Conservation (phyloP, 2,797 vertebrate species). For the Squalus acanthias region DNA sequence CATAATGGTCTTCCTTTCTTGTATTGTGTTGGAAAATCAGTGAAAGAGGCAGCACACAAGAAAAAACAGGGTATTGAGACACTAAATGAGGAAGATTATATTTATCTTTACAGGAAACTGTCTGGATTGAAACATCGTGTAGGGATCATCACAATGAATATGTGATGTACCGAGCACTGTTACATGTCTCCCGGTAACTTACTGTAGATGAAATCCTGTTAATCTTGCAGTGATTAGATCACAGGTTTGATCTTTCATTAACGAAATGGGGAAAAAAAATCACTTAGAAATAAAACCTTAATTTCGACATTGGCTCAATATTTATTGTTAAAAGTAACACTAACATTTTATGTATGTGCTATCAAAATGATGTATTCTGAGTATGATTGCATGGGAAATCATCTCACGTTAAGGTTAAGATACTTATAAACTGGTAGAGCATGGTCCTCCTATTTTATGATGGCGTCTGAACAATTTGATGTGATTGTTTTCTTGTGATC, state of each 20-base stretch:
- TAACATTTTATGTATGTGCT: background rate
- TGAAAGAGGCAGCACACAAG: background rate
- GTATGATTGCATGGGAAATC: background rate
- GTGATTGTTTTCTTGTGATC: background rate
- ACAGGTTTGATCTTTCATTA: background rate
- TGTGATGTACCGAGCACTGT: background rate
- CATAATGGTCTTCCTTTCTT: background rate
- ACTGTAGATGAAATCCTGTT: background rate
- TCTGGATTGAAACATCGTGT: background rate
- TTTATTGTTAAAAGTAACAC: background rate
- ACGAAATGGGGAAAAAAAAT: background rate
- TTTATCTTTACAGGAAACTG: background rate
- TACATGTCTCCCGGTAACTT: background rate
- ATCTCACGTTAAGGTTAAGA: background rate
- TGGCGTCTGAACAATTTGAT: background rate
- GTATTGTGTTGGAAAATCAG: background rate
- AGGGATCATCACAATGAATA: background rate
- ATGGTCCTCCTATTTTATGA: background rate
- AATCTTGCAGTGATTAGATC: background rate
- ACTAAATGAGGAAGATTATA: background rate
- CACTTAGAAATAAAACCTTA: background rate
- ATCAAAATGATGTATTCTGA: background rate
- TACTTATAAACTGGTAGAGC: background rate
- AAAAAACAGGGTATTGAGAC: background rate
- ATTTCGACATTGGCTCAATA: background rate